A percentile compares a stretch with the other conserved stretches of the same genome.
Conservation (phyloP, 2,888 invertebrate species). For the Mesorhabditis belari region DNA sequence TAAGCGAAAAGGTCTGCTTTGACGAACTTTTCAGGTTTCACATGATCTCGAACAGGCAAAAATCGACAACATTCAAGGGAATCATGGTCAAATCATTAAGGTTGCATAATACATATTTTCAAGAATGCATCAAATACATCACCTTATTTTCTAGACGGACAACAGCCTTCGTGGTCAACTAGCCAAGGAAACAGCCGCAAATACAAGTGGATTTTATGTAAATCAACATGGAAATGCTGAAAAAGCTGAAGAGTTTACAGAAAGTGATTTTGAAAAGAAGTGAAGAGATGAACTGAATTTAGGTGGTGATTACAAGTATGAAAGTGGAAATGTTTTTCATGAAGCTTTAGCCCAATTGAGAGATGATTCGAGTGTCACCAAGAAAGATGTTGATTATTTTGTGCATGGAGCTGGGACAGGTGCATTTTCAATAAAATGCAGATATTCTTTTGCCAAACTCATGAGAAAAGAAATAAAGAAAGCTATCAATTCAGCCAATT, state of each 20-base stretch:
- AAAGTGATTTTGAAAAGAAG: slow-evolving; percentile 11
- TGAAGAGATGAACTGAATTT: not conserved
- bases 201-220: slow-evolving; percentile 35
- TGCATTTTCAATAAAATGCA: not conserved
- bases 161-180: slow-evolving; percentile 6
- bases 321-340: slow-evolving; percentile 40
- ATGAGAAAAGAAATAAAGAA: no score
- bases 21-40: slow-evolving; percentile 25
- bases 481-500: no score
- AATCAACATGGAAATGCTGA: slow-evolving; percentile 46
- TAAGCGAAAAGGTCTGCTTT: no score
- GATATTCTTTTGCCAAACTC: no score
- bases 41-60: slow-evolving; percentile 37
- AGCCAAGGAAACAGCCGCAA: slow-evolving; percentile 23
- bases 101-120: slow-evolving; percentile 9
- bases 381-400: slow-evolving; percentile 32
- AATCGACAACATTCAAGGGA: slow-evolving; percentile 30
- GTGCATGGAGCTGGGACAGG: slow-evolving; percentile 44
- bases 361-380: slow-evolving; percentile 7
- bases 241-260: slow-evolving; percentile 42
- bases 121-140: not conserved
- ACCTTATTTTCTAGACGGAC: slow-evolving; percentile 5
- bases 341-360: slow-evolving; percentile 34
- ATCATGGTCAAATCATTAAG: slow-evolving; percentile 33
- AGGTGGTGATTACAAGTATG: slow-evolving; percentile 28